These are phyloP conservation scores for Trochalopteron elliotii DNA, from an alignment of 2,113 vertebrate genomes.

Conservation along the genomic window DNA sequence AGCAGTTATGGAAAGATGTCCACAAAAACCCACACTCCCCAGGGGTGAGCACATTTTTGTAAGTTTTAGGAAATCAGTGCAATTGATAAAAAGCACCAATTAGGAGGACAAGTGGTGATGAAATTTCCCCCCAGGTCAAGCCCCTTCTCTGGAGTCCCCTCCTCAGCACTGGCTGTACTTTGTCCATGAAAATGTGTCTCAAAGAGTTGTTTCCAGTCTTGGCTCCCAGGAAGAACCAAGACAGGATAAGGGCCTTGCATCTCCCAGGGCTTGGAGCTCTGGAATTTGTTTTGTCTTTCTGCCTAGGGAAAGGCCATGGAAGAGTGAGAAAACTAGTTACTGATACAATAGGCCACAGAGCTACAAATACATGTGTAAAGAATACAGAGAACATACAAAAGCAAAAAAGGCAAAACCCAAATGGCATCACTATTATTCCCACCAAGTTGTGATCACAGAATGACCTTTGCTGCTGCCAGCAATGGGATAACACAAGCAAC, in stretches of 20 bases:
- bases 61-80: neutral
- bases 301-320: neutral
- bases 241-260: neutral
- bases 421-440: neutral
- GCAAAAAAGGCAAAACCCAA: neutral
- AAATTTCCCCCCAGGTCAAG: neutral
- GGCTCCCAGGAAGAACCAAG: neutral
- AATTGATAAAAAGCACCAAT: neutral
- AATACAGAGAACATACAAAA: neutral
- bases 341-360: neutral
- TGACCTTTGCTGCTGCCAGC: neutral
- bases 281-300: neutral
- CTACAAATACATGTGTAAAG: neutral
- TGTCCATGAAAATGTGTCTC: neutral
- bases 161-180: neutral
- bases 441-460: neutral
- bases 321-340: neutral
- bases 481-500: neutral
- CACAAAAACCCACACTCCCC: neutral
- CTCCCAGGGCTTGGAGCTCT: neutral
- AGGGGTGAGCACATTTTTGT: neutral
- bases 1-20: neutral
- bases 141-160: neutral
- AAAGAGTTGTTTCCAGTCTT: neutral
- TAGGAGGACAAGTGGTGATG: neutral